These are phyloP conservation scores for Gymnopithys bicolor DNA, from an alignment of 2,797 vertebrate genomes.

Conservation along the genomic window DNA sequence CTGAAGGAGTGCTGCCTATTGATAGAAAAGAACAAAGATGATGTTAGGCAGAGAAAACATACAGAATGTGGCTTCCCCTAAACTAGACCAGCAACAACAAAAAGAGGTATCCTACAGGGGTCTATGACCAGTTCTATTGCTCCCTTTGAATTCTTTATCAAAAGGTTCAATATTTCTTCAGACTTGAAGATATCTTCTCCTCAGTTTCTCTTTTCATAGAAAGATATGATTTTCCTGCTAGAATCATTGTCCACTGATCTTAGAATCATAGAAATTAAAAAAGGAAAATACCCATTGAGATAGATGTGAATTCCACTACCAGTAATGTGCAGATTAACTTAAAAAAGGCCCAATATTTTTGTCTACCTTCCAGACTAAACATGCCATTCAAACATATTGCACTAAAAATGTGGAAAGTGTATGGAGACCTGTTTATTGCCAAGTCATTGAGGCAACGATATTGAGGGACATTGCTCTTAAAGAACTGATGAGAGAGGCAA, in stretches of 20 bases:
- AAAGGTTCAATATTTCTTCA: background rate
- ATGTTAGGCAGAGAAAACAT: background rate
- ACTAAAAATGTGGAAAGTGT: background rate
- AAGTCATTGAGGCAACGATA: background rate
- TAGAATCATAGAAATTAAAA: background rate
- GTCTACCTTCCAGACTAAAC: background rate
- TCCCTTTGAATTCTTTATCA: background rate
- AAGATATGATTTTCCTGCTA: background rate
- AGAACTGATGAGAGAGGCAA: background rate
- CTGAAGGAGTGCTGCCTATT: background rate
- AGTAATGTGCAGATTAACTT: background rate
- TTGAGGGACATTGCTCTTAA: background rate
- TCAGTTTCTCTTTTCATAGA: background rate
- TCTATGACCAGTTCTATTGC: background rate
- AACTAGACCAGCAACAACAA: background rate
- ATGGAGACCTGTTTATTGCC: background rate
- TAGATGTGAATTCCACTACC: background rate
- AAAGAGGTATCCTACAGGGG: background rate
- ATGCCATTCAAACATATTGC: background rate
- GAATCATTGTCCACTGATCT: background rate
- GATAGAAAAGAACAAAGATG: background rate
- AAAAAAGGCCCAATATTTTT: fast-evolving
- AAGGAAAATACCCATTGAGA: fast-evolving
- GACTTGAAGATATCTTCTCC: background rate
- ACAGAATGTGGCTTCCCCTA: background rate